Percentiles rank a stretch among this genome's conserved stretches.
Evolutionary conservation across 1,140 invertebrate genomes (phyloP).

Genomic region (Yoshiicerus persimilis): DNA sequence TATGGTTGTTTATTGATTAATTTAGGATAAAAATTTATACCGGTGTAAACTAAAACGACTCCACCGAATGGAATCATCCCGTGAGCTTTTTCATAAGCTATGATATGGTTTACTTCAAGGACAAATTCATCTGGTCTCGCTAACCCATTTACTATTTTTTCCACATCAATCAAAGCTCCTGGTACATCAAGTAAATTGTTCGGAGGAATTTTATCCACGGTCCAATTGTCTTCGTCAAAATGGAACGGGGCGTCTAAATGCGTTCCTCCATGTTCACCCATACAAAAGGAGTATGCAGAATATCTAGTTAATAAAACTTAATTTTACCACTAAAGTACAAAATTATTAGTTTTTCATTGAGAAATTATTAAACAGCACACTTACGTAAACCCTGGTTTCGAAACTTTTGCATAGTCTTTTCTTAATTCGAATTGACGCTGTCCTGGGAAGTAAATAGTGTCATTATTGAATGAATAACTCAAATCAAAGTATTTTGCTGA

Average conservation of each 20-base stretch:
- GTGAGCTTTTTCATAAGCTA: slow-evolving; percentile 55
- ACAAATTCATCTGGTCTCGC: slow-evolving; percentile 15
- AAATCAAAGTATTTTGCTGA: slow-evolving; percentile 28
- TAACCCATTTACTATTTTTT: background rate
- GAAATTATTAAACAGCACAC: background rate
- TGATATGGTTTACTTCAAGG: slow-evolving; percentile 35
- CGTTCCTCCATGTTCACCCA: slow-evolving; percentile 65
- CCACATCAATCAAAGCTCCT: slow-evolving; percentile 36
- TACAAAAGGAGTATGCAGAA: slow-evolving; percentile 42
- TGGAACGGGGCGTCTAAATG: slow-evolving; percentile 70
- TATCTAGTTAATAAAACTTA: slow-evolving; percentile 26
- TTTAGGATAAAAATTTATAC: too few relatives aligned
- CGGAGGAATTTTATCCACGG: slow-evolving; percentile 63
- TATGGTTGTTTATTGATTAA: too few relatives aligned
- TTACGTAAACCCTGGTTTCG: slow-evolving; percentile 25
- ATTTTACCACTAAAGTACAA: too few relatives aligned
- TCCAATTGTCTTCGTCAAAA: slow-evolving; percentile 59
- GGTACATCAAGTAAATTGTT: slow-evolving; percentile 58
- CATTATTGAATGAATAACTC: slow-evolving; percentile 39
- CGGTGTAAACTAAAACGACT: slow-evolving; percentile 61
- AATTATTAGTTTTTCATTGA: background rate
- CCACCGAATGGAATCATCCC: slow-evolving; percentile 54
- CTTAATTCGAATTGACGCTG: slow-evolving; percentile 25
- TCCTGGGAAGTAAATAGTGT: slow-evolving; percentile 43
- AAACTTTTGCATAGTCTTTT: slow-evolving; percentile 23